phyloP scores from a whole-genome alignment of 2,113 vertebrate genomes.

The Psilopogon haemacephalus region DNA sequence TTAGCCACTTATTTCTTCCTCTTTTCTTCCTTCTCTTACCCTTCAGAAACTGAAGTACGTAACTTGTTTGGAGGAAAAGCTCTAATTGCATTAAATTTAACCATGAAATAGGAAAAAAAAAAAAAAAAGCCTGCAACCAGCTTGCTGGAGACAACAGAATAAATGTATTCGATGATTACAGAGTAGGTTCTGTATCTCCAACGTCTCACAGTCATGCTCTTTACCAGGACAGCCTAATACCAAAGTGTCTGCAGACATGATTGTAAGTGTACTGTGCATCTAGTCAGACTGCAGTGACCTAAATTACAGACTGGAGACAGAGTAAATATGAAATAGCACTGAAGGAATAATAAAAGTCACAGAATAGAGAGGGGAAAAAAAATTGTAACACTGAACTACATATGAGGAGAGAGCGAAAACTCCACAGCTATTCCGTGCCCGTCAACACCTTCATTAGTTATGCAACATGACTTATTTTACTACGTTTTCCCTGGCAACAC shows the following conservation, averaged over 20 bases:
- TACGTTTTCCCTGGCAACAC: background rate
- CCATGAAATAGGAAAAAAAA: background rate
- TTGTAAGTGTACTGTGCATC: background rate
- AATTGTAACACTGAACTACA: background rate
- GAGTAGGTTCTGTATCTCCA: background rate
- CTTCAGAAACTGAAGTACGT: background rate
- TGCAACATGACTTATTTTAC: background rate
- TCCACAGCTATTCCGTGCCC: background rate
- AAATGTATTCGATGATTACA: slow-evolving; percentile 32
- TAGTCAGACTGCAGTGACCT: background rate
- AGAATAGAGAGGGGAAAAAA: background rate
- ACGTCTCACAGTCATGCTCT: background rate
- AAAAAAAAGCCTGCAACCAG: background rate
- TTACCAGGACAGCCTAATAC: background rate
- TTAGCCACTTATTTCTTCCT: background rate
- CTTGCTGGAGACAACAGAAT: background rate
- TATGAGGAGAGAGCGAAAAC: background rate
- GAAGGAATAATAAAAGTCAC: background rate
- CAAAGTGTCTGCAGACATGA: slow-evolving; percentile 21
- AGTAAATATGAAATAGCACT: background rate
- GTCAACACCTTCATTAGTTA: background rate
- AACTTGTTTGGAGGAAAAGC: background rate
- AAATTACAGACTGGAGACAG: background rate
- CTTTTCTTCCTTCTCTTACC: background rate
- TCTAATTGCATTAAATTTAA: background rate